Evolutionary conservation across 1,140 invertebrate genomes (phyloP).

Genomic region (Brachionus asplanchnoidis): DNA sequence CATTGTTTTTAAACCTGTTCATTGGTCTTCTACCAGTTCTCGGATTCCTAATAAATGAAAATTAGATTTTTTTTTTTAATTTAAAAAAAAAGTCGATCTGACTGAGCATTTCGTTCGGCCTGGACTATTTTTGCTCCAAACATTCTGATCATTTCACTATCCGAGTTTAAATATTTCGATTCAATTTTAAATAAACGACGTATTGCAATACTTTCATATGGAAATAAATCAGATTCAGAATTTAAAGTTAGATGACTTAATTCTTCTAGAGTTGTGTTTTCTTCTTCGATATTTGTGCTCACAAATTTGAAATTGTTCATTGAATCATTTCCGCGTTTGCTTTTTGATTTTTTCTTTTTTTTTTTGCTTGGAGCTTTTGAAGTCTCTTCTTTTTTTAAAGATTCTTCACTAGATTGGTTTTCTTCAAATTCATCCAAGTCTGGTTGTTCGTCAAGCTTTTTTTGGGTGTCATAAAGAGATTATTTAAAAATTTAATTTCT

Average conservation of each 20-base stretch:
- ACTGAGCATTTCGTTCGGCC: conserved; percentile 58
- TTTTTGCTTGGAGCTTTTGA: background rate
- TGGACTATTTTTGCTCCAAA: conserved; percentile 76
- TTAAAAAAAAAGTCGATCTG: conserved; percentile 47
- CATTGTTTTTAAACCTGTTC: conserved; percentile 22
- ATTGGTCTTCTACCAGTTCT: background rate
- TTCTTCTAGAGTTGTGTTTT: background rate
- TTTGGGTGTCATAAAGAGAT: background rate
- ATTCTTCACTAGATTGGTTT: background rate
- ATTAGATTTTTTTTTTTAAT: background rate
- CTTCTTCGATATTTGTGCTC: background rate
- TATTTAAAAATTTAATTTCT: too few relatives aligned
- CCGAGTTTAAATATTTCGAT: conserved; percentile 69
- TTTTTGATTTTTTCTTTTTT: conserved; percentile 23
- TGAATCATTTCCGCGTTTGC: background rate
- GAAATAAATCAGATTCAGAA: background rate
- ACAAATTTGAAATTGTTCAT: background rate
- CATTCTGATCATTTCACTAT: conserved; percentile 75
- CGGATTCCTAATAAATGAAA: background rate
- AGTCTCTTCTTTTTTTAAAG: background rate
- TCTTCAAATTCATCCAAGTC: background rate
- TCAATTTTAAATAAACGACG: conserved; percentile 12
- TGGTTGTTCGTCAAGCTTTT: conserved; percentile 5
- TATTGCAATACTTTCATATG: background rate
- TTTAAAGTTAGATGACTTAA: background rate